Conservation (phyloP, 2,113 vertebrate species). For the Falcunculus frontatus region DNA sequence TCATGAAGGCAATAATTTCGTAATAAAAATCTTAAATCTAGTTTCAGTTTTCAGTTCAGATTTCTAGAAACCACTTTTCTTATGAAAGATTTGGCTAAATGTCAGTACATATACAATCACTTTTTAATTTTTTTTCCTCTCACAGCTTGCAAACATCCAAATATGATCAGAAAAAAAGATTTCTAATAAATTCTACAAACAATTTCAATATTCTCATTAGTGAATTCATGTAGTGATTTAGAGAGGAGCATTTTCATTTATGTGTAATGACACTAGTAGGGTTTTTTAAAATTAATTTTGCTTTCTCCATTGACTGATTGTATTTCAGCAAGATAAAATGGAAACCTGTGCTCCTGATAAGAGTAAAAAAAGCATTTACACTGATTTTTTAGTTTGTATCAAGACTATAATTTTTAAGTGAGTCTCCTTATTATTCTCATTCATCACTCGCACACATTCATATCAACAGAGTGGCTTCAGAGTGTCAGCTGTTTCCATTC, state of each 20-base stretch:
- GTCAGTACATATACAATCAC: background rate
- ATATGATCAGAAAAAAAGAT: background rate
- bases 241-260: background rate
- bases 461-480: background rate
- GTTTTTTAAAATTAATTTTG: background rate
- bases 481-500: background rate
- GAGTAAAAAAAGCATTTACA: background rate
- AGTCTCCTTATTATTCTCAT: background rate
- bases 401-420: background rate
- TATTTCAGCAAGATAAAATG: background rate
- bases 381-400: background rate
- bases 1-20: background rate
- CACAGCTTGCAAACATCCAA: background rate
- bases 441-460: background rate
- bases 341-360: background rate
- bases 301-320: background rate
- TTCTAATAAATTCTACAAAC: background rate
- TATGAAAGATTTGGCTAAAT: background rate
- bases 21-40: background rate
- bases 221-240: background rate
- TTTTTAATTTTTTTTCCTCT: background rate
- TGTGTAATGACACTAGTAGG: too few species aligned
- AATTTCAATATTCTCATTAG: background rate
- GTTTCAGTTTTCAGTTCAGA: background rate
- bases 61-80: background rate